phyloP scores from a whole-genome alignment of 2,888 invertebrate species.

The Metellina segmentata region DNA sequence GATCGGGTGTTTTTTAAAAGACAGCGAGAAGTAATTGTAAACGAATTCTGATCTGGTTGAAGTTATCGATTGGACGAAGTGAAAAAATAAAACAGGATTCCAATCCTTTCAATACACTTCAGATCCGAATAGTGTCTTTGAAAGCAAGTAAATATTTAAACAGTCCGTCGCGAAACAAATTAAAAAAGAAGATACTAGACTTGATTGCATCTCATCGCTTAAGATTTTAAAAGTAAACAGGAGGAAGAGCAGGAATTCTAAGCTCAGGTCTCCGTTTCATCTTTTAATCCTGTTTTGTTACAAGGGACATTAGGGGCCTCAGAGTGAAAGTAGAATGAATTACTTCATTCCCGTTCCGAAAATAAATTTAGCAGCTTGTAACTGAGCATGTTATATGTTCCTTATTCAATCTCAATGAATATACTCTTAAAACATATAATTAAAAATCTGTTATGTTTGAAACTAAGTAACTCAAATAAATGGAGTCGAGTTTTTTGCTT shows the following conservation, averaged over 20 bases:
- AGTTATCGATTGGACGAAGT: conserved; percentile 26
- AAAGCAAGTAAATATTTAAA: conserved; percentile 57
- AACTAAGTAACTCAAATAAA: neutral
- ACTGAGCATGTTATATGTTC: conserved; percentile 7
- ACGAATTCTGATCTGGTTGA: conserved; percentile 7
- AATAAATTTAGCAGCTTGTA: conserved; percentile 36
- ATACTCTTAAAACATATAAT: neutral
- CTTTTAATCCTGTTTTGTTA: conserved; percentile 27
- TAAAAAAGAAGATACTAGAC: conserved; percentile 14
- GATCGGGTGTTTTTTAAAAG: neutral
- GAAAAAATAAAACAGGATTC: neutral
- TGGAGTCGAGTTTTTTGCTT: neutral
- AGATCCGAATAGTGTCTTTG: conserved; percentile 20
- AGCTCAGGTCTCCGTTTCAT: conserved; percentile 17
- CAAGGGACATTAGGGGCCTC: conserved; percentile 24
- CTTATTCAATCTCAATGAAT: conserved; percentile 16
- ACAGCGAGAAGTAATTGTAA: conserved; percentile 28
- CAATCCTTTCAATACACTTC: conserved; percentile 31
- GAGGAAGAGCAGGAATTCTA: conserved; percentile 4
- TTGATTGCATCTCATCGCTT: conserved; percentile 42
- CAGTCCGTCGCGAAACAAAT: conserved; percentile 14
- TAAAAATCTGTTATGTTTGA: neutral
- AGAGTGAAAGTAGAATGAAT: conserved; percentile 43
- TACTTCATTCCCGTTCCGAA: conserved; percentile 4
- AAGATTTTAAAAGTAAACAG: conserved; percentile 45